Evolutionary conservation across 1,140 invertebrate species (phyloP), one percentile per base, ranked within the genome.

Genomic region (Anadara kagoshimensis): DNA sequence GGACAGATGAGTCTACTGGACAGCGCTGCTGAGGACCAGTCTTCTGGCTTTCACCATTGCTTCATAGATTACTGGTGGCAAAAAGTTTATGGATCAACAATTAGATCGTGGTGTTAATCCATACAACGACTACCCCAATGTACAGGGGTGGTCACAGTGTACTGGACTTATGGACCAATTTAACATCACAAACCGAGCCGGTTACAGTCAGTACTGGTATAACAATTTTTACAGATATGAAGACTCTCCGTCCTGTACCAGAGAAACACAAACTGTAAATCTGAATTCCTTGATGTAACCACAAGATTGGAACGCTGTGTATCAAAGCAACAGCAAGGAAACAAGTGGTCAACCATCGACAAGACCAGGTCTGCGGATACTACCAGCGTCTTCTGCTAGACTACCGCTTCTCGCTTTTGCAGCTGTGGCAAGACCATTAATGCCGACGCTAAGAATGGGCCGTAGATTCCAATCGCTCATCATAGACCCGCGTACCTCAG

Each of bases 191-290:
- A 41, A 41, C 41, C 47, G 7, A 69, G 51, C 61, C 14, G 67
- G 67, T 20, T 69, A 62, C 36, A 69, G 57, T 43, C 49, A 69
- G 10, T 53, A 10, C 4, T 64, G 49, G 22, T 51, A 45, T 18
- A 29, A 53, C 11, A 7, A 51, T 18, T 20, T 64, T 16, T 64
- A 64, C 36, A 36, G 14, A 29, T 64, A 64, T 20, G 45, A 36
- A 20, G 20, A 22, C 26, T 20, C 45, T n/a, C 62, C 62, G 10
- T 51, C 45, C 16, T 64, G 62, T 53, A 77, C 80, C 2, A 54
- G 36, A 14, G 56, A 24, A 65, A 59, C 2, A 77, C 83, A 11
- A 66, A 69, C 22, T 86, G 85, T 72, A 81, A 79, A 5, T 84
- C 82, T 4, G 22, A n/a, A 14, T 82, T 80, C 29, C 69, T 82